Evolutionary conservation across 2,888 invertebrate species (phyloP), one percentile per base, ranked within the genome.

Genomic region (Lycaena phlaeas): DNA sequence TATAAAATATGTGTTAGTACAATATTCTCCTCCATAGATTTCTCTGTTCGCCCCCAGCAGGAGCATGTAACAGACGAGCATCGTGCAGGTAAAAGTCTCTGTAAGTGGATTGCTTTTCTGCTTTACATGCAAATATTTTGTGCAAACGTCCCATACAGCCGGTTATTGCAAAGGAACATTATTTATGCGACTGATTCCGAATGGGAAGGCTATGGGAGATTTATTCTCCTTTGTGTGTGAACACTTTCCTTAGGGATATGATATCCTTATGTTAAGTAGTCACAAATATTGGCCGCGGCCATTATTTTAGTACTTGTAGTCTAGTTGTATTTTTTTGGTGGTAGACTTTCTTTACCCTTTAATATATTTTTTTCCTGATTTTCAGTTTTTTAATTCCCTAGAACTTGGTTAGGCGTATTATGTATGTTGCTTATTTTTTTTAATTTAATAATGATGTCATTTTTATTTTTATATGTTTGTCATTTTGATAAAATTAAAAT

Each of bases 61-160:
- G 57, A 62, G 64, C 61, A 57, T 63, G 73, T 71, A 73, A 71
- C 67, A 64, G 74, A 68, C 68, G 72, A 67, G 62, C 61, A 52
- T 48, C 59, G 64, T 73, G 81, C 82, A 81, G 82, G 82, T 81
- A 82, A 82, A 61, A 68, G 78, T 65, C 70, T 61, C 66, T 57
- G 64, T 81, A 82, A 82, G 82, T 81, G 82, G 82, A 82, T 82
- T 81, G 82, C 78, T 66, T 69, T 76, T 72, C 77, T 74, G 70
- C 78, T 82, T 78, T 79, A 76, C 82, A 82, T 81, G 78, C 75
- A 73, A 67, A 79, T 79, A 79, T 78, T 76, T 78, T 76, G 71
- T 64, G 78, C 74, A 76, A 77, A 75, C 72, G 63, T 52, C 55
- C 54, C 55, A 34, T 42, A 46, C 42, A 41, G 38, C 31, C 41